These are phyloP conservation scores for Crotalus helleri DNA, from an alignment of 2,113 vertebrate genomes.

Conservation along the genomic window DNA sequence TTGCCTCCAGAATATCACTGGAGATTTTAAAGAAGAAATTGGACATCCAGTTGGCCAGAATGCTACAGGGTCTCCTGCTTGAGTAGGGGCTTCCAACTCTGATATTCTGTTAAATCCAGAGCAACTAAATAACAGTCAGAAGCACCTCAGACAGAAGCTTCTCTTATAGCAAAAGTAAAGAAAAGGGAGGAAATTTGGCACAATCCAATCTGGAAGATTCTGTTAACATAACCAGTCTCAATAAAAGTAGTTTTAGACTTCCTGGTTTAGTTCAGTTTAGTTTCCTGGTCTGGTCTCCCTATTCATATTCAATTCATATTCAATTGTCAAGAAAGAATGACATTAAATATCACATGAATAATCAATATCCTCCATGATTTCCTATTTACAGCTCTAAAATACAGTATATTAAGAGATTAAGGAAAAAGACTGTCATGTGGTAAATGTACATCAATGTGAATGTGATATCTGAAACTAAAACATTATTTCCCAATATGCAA, in stretches of 20 bases:
- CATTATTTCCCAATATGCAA: neutral
- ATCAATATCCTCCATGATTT: neutral
- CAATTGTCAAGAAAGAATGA: neutral
- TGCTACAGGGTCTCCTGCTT: neutral
- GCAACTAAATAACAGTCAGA: neutral
- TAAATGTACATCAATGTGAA: neutral
- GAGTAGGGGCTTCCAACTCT: neutral
- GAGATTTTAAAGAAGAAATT: neutral
- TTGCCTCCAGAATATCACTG: neutral
- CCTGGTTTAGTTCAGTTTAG: neutral
- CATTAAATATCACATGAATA: neutral
- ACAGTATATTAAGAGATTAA: neutral
- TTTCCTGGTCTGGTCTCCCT: neutral
- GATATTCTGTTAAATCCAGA: neutral
- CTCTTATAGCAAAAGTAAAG: neutral
- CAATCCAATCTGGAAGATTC: neutral
- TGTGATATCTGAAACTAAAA: neutral
- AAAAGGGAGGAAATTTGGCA: neutral
- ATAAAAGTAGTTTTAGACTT: neutral
- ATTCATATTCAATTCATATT: neutral
- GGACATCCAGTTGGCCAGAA: neutral
- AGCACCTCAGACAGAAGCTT: neutral
- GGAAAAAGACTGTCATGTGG: neutral
- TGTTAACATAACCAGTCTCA: neutral
- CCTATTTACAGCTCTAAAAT: neutral